A percentile compares a stretch with the other conserved stretches of the same genome.
These are phyloP conservation scores for Heptranchias perlo DNA, from an alignment of 2,113 vertebrate species.

Conservation along the genomic window DNA sequence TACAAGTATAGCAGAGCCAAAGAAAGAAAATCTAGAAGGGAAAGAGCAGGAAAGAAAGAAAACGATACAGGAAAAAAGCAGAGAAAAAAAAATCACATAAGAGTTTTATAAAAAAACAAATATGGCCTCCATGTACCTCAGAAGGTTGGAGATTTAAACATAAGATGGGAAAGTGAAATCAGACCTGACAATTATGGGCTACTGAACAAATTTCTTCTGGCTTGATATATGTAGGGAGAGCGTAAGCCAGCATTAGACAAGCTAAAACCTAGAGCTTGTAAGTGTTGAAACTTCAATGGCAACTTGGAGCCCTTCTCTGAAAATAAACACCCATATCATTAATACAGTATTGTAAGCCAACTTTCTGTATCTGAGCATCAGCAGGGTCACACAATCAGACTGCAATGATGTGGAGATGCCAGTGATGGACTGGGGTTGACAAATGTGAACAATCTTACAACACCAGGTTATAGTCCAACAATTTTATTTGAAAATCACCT, in stretches of 20 bases:
- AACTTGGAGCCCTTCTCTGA: neutral
- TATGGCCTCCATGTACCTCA: neutral
- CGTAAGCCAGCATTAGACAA: neutral
- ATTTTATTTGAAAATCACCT: too few relatives aligned
- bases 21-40: neutral
- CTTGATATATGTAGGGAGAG: neutral
- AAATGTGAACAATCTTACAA: too few relatives aligned
- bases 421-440: too few relatives aligned
- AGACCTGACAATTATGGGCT: neutral
- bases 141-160: neutral
- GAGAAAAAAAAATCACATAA: neutral
- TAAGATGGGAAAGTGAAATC: neutral
- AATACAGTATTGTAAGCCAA: neutral
- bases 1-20: neutral
- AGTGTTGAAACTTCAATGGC: neutral
- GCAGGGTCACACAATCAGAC: neutral
- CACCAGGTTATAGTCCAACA: too few relatives aligned
- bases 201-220: neutral
- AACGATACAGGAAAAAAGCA: neutral
- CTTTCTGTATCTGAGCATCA: neutral
- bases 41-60: neutral
- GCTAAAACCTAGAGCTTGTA: neutral
- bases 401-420: too few relatives aligned
- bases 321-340: constrained; percentile 15
- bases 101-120: neutral